phyloP scores from a whole-genome alignment of 2,113 vertebrate species.

The Xiphorhynchus elegans region DNA sequence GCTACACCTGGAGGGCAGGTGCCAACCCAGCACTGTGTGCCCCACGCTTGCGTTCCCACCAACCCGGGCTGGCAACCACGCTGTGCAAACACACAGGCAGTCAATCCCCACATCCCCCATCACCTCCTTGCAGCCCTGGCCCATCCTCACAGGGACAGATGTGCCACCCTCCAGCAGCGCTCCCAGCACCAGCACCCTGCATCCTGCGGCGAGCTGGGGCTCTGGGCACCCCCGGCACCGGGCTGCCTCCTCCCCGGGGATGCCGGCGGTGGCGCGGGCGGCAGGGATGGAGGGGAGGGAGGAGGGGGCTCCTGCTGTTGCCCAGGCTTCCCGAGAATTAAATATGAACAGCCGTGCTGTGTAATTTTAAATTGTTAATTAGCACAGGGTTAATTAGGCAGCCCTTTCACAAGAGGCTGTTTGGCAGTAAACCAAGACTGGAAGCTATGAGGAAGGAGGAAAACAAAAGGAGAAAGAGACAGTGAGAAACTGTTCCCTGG shows the following conservation, averaged over 20 bases:
- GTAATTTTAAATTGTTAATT: slow-evolving; percentile 99
- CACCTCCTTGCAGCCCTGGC: not conserved
- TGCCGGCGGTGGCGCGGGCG: not conserved
- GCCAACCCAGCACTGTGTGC: fast-evolving
- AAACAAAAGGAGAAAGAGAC: slow-evolving; percentile 73
- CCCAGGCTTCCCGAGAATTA: slow-evolving; percentile 85
- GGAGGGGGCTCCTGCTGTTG: slow-evolving; percentile 67
- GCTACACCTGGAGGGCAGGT: fast-evolving
- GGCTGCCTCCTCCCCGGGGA: not conserved
- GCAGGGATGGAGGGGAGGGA: slow-evolving; percentile 37
- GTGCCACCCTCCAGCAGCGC: not conserved
- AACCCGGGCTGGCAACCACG: not conserved
- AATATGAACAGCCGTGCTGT: slow-evolving; percentile 88
- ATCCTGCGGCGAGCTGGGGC: not conserved
- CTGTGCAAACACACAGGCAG: fast-evolving
- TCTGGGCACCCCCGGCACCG: not conserved
- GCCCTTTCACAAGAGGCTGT: slow-evolving; percentile 84
- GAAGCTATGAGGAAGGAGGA: slow-evolving; percentile 75
- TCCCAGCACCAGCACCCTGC: not conserved
- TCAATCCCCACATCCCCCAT: fast-evolving
- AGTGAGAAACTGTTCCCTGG: slow-evolving; percentile 71
- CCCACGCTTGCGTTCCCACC: fast-evolving
- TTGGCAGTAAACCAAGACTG: slow-evolving; percentile 83
- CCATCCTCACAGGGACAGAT: not conserved
- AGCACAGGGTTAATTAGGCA: slow-evolving; percentile 97